Percentiles rank a stretch among this genome's conserved stretches.
These are phyloP conservation scores for Rhea pennata DNA, from an alignment of 2,113 vertebrate genomes.

Conservation along the genomic window DNA sequence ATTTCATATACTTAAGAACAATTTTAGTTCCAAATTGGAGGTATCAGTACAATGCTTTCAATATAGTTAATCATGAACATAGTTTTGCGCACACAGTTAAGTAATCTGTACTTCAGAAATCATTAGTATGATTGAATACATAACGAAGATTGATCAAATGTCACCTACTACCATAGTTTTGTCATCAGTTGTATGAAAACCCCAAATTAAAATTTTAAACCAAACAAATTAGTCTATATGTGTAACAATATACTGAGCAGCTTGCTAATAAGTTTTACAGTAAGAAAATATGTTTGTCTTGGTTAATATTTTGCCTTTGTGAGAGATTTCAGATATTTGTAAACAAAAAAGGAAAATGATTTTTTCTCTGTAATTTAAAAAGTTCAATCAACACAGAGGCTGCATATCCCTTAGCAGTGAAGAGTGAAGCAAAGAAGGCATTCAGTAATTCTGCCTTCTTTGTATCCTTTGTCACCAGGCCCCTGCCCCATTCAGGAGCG, in stretches of 20 bases:
- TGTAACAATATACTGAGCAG: neutral
- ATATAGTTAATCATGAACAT: conserved; percentile 15
- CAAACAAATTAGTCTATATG: neutral
- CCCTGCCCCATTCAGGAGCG: no score
- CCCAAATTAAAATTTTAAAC: neutral
- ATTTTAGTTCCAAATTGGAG: neutral
- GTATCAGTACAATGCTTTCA: conserved; percentile 3
- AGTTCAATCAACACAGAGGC: neutral
- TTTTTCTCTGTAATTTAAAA: neutral
- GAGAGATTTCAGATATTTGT: neutral
- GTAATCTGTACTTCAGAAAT: conserved; percentile 2
- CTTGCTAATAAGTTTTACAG: neutral
- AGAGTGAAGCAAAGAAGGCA: no score
- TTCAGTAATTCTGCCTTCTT: no score
- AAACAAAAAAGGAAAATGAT: neutral
- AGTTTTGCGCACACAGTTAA: neutral
- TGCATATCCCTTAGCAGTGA: neutral
- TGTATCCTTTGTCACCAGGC: no score
- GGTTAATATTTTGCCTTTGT: neutral
- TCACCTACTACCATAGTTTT: neutral
- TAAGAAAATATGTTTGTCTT: neutral
- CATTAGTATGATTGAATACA: neutral
- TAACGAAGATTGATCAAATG: neutral
- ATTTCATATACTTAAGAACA: neutral
- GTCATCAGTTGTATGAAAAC: neutral